Evolutionary conservation across 2,113 vertebrate genomes (phyloP).

Genomic region (Podilymbus podiceps): DNA sequence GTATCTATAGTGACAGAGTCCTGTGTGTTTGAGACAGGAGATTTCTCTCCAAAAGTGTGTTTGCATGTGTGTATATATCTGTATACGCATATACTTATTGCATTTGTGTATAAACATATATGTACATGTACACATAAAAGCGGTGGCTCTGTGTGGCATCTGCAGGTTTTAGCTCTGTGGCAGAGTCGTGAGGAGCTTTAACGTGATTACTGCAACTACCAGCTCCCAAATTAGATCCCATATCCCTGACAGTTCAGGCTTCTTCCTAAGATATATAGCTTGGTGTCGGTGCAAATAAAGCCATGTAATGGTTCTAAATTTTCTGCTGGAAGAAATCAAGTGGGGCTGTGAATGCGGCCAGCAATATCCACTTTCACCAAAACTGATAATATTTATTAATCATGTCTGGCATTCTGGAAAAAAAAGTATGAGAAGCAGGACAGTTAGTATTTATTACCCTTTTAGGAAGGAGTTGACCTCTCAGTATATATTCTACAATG

Average conservation of each 20-base stretch:
- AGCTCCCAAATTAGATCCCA: background rate
- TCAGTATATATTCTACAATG: background rate
- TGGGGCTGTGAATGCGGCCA: background rate
- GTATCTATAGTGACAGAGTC: background rate
- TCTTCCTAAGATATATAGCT: background rate
- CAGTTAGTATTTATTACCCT: background rate
- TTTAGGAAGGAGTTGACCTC: background rate
- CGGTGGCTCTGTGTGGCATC: fast-evolving
- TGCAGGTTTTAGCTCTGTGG: background rate
- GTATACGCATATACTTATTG: fast-evolving
- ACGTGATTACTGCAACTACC: background rate
- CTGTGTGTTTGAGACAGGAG: background rate
- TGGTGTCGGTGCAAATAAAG: background rate
- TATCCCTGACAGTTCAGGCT: background rate
- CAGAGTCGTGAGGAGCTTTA: background rate
- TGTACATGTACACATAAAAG: background rate
- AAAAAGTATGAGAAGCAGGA: background rate
- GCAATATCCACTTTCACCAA: background rate
- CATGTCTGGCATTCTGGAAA: background rate
- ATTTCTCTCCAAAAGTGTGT: background rate
- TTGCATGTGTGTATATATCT: background rate
- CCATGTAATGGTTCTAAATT: background rate
- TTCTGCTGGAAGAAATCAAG: background rate
- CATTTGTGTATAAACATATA: background rate
- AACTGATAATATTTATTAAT: background rate